phyloP scores from a whole-genome alignment of 1,140 invertebrate genomes.

The Metaphire vulgaris region DNA sequence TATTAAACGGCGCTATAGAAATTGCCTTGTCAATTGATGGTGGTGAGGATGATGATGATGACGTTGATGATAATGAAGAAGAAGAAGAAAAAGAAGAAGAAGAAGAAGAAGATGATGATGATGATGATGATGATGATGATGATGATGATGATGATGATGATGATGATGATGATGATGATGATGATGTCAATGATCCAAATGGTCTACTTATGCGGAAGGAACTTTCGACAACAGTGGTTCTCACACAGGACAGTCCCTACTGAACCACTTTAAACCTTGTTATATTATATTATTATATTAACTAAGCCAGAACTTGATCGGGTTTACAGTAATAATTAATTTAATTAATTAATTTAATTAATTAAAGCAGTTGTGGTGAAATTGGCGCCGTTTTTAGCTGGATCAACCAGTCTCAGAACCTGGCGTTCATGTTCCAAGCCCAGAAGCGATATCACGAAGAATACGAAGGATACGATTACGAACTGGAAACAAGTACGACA shows the following conservation, averaged over 20 bases:
- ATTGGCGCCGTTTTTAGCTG: not conserved
- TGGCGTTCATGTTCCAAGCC: not conserved
- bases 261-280: too few relatives aligned
- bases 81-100: not conserved
- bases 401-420: not conserved
- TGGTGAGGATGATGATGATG: not conserved
- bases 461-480: not conserved
- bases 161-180: slow-evolving; percentile 2
- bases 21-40: too few relatives aligned
- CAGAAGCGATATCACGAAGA: not conserved
- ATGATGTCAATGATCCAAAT: not conserved
- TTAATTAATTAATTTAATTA: too few relatives aligned
- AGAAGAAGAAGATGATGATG: not conserved
- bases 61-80: not conserved
- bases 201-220: too few relatives aligned
- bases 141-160: slow-evolving; percentile 2
- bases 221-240: too few relatives aligned
- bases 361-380: too few relatives aligned
- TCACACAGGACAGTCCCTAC: too few relatives aligned
- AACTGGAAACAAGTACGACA: not conserved
- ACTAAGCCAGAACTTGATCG: too few relatives aligned
- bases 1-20: too few relatives aligned
- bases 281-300: too few relatives aligned
- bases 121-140: slow-evolving; percentile 3
- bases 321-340: too few relatives aligned